phyloP scores from a whole-genome alignment of 2,888 invertebrate genomes.

The Leptinotarsa rubiginosa region DNA sequence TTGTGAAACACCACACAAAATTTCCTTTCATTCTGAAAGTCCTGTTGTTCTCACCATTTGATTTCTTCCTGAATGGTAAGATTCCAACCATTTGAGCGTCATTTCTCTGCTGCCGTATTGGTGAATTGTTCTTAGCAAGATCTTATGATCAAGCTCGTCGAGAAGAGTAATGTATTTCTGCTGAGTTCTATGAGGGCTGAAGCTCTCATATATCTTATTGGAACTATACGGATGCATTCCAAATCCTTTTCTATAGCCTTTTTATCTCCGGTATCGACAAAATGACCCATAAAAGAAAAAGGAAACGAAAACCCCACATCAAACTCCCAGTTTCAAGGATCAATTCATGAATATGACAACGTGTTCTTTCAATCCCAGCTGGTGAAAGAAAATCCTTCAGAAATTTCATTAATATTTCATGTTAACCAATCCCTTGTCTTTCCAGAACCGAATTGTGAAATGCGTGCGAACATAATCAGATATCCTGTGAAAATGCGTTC shows the following conservation, averaged over 20 bases:
- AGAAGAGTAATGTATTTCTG: too few relatives aligned
- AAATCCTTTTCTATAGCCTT: neutral
- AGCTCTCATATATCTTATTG: too few relatives aligned
- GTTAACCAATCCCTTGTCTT: conserved; percentile 37
- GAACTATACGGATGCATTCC: neutral
- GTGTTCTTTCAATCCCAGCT: conserved; percentile 28
- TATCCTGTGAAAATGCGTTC: conserved; percentile 29
- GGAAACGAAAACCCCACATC: neutral
- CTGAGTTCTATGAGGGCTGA: too few relatives aligned
- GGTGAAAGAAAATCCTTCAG: conserved; percentile 6
- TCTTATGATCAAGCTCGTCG: too few relatives aligned
- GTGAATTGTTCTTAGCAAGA: too few relatives aligned
- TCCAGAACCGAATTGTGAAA: conserved; percentile 33
- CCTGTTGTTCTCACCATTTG: too few relatives aligned
- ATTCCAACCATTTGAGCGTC: too few relatives aligned
- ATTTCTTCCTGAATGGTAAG: too few relatives aligned
- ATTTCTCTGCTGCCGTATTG: too few relatives aligned
- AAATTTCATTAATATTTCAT: conserved; percentile 43
- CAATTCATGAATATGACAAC: conserved; percentile 20
- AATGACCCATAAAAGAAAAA: conserved; percentile 9
- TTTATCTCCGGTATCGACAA: neutral
- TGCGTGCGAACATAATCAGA: conserved; percentile 37
- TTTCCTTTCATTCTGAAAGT: too few relatives aligned
- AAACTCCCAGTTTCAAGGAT: conserved; percentile 3
- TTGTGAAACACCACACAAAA: too few relatives aligned